A percentile compares a stretch with the other conserved stretches of the same genome.
These are phyloP conservation scores for Meloidogyne chitwoodi DNA, from an alignment of 1,140 invertebrate species.

Conservation along the genomic window DNA sequence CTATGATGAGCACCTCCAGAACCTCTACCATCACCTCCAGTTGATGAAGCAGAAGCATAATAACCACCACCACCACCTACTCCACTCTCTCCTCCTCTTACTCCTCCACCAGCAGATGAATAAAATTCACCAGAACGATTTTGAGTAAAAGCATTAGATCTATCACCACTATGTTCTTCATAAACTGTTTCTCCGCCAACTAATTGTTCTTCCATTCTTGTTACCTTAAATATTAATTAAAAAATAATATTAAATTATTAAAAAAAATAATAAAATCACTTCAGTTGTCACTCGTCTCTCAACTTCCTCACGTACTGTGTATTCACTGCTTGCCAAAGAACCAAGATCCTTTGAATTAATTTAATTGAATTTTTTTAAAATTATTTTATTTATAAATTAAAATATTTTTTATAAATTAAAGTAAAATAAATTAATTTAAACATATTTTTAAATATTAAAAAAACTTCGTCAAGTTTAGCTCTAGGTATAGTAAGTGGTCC, in stretches of 20 bases:
- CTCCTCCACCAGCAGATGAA: not conserved
- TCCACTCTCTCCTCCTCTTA: not conserved
- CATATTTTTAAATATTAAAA: not conserved
- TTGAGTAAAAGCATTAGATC: conserved; percentile 13
- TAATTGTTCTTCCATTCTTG: conserved; percentile 8
- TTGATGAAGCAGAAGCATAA: not conserved
- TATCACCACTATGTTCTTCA: conserved; percentile 11
- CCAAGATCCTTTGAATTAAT: conserved; percentile 36
- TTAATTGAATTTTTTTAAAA: too few relatives aligned
- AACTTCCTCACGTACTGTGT: conserved; percentile 58
- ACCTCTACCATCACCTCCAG: not conserved
- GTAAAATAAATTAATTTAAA: not conserved
- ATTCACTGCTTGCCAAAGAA: conserved; percentile 51
- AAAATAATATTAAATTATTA: not conserved
- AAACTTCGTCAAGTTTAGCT: conserved; percentile 18
- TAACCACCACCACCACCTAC: not conserved
- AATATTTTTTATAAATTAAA: too few relatives aligned
- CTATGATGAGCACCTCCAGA: not conserved
- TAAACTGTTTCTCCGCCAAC: conserved; percentile 13
- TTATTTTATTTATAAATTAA: too few relatives aligned
- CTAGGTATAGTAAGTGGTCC: conserved; percentile 15
- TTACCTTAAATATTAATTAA: not conserved
- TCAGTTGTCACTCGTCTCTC: conserved; percentile 54
- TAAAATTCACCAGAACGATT: conserved; percentile 6
- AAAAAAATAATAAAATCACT: not conserved